These are phyloP conservation scores for Ceuthmochares aereus DNA, from an alignment of 2,113 vertebrate species.

Conservation along the genomic window DNA sequence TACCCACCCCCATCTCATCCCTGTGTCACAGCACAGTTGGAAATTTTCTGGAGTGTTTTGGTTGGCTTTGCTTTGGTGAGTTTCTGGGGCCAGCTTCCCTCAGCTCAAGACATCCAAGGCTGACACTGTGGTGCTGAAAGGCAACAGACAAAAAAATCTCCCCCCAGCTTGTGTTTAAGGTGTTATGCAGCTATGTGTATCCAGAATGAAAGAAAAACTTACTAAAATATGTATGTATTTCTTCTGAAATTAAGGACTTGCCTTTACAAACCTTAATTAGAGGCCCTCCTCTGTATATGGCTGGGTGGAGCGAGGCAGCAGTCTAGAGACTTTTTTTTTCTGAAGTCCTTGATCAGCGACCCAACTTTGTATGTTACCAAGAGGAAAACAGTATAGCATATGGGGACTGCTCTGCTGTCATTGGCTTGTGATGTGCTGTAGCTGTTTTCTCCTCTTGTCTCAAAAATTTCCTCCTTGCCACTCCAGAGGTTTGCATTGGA, in stretches of 20 bases:
- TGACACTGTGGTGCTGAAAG: not conserved
- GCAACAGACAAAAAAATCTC: not conserved
- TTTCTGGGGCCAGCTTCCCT: not conserved
- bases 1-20: not conserved
- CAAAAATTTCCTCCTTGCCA: not conserved
- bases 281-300: not conserved
- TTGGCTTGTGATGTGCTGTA: not conserved
- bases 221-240: not conserved
- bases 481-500: not conserved
- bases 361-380: not conserved
- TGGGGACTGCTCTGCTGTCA: not conserved
- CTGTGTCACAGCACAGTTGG: not conserved
- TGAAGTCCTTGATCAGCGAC: not conserved
- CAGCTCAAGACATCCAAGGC: not conserved
- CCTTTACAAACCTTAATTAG: not conserved
- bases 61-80: not conserved
- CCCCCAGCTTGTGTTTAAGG: not conserved
- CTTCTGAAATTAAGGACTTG: not conserved
- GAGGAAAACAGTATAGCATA: not conserved
- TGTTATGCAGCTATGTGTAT: not conserved
- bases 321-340: not conserved
- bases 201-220: not conserved
- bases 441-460: not conserved
- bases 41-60: not conserved
- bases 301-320: not conserved